phyloP scores from a whole-genome alignment of 2,113 vertebrate genomes.

The Eulemur macaco region DNA sequence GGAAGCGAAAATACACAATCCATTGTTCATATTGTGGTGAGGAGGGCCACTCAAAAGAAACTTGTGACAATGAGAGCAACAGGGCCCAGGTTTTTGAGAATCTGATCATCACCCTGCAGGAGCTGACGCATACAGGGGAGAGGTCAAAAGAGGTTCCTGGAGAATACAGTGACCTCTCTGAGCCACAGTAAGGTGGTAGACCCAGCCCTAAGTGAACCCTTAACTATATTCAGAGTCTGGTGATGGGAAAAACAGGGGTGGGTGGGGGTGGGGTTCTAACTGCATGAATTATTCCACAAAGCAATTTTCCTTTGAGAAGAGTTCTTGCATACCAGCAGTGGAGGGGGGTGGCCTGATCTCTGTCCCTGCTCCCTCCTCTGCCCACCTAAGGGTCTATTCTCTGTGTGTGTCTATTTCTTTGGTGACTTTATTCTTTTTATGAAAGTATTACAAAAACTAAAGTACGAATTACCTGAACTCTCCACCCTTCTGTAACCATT shows the following conservation, averaged over 20 bases:
- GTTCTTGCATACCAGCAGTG: not conserved
- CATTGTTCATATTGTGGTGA: not conserved
- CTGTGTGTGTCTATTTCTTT: constrained; percentile 36
- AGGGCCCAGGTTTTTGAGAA: constrained; percentile 54
- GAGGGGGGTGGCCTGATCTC: not conserved
- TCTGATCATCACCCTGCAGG: constrained; percentile 38
- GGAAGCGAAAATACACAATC: constrained; percentile 28
- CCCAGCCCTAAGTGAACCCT: not conserved
- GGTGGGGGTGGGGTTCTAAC: not conserved
- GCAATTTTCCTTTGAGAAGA: not conserved
- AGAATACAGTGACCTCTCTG: not conserved
- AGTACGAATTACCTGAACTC: constrained; percentile 21
- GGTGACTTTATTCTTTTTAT: constrained; percentile 2
- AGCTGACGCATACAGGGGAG: constrained; percentile 6
- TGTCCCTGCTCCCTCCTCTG: not conserved
- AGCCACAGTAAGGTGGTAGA: constrained; percentile 1
- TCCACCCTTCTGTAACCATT: not conserved
- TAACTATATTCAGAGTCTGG: not conserved
- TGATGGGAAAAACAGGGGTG: not conserved
- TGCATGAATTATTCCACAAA: constrained; percentile 34
- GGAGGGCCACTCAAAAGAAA: constrained; percentile 34
- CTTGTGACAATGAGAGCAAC: constrained; percentile 28
- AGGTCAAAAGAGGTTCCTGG: not conserved
- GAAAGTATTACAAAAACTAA: constrained; percentile 23
- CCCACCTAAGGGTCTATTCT: constrained; percentile 17